phyloP scores from a whole-genome alignment of 2,888 invertebrate genomes.

The Zootermopsis nevadensis region DNA sequence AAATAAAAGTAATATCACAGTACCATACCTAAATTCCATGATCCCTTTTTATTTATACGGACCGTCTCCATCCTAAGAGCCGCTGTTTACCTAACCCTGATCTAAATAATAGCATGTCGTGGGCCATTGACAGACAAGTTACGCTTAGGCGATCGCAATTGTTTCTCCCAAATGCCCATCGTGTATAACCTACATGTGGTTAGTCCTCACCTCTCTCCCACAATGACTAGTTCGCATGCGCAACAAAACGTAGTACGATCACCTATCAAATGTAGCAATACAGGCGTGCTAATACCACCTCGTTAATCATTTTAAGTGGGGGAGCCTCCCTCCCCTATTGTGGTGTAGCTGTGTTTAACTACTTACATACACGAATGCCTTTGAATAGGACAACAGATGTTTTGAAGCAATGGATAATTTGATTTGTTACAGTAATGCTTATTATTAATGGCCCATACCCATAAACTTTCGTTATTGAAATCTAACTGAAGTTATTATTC shows the following conservation, averaged over 20 bases:
- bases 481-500: not conserved
- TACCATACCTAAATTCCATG: not conserved
- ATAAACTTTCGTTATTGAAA: not conserved
- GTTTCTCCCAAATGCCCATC: slow-evolving; percentile 6
- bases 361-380: slow-evolving; percentile 36
- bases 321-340: slow-evolving; percentile 8
- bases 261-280: slow-evolving; percentile 32
- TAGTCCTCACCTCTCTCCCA: not conserved
- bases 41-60: not conserved
- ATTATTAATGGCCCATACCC: not conserved
- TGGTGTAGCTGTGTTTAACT: not conserved
- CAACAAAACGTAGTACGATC: slow-evolving; percentile 6
- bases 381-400: slow-evolving; percentile 29
- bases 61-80: not conserved
- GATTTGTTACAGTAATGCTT: slow-evolving; percentile 29
- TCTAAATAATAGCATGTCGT: not conserved
- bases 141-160: slow-evolving; percentile 7
- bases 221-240: slow-evolving; percentile 39
- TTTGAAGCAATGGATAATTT: slow-evolving; percentile 27
- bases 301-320: slow-evolving; percentile 35
- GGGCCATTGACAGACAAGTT: not conserved
- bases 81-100: not conserved
- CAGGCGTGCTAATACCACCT: slow-evolving; percentile 30
- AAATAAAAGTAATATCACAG: too few relatives aligned
- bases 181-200: not conserved